Base-by-base conservation (phyloP, 2,888 invertebrate genomes). In the Dynastes maya region DNA sequence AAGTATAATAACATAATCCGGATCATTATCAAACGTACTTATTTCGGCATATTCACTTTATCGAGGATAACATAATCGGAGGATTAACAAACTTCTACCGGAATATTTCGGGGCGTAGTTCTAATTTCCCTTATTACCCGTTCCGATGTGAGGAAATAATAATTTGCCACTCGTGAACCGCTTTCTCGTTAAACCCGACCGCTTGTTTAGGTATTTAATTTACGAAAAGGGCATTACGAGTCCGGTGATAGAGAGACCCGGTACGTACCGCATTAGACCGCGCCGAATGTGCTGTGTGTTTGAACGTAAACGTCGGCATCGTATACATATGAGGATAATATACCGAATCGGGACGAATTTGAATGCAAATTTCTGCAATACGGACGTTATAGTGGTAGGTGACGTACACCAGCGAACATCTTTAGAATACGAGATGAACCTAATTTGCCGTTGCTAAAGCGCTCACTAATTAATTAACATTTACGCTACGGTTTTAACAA, bases 111-210 rank as follows among this genome's bases (percentile, higher is more conserved):
- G 72, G 58, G 51, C 16, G 11, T 2, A 37, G 58, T 16, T 40
- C 72, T 72, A 72, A 72, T 72, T 72, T 72, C 72, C 58, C 72
- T 72, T 72, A 72, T 72, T 72, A 72, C 58, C 58, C 72, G 58
- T 37, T 72, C 40, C 72, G 72, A 72, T 72, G 72, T 72, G 72
- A 72, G 72, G 72, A 72, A 55, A 72, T 72, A 70, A 70, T 70
- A 72, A 72, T 72, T 72, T 58, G 72, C 72, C 72, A 72, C 58
- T 72, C 58, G 58, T 40, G 40, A 68, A 68, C 68, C 72, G 58
- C 72, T 58, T 58, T 58, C 72, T 58, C 16, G 72, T 72, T 72
- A 72, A 68, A 72, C 72, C 45, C 72, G 58, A 72, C 72, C 72
- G 72, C 72, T 22, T 72, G 72, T 72, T 72, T 72, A 72, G 37